Conservation (phyloP, 1,140 invertebrate genomes). For the Sycobia sp. region DNA sequence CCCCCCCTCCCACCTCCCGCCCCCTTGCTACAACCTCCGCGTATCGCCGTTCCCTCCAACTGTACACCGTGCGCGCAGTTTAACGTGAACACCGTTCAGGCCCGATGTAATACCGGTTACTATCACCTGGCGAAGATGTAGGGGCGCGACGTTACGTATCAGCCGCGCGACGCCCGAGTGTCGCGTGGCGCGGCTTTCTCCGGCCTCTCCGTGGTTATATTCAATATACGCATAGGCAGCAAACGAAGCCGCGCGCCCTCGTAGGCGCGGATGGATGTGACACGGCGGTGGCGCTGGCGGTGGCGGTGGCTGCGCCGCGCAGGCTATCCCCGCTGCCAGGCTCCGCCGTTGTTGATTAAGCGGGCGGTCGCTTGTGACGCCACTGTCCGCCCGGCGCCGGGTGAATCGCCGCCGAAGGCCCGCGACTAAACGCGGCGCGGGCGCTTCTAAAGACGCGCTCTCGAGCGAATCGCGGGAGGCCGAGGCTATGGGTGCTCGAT, state of each 20-base stretch:
- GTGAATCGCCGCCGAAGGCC: too few relatives aligned
- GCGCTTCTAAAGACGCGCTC: too few relatives aligned
- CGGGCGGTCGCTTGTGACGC: constrained; percentile 39
- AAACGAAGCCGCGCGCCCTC: not conserved
- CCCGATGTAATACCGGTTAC: constrained; percentile 30
- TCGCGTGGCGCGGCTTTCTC: constrained; percentile 4
- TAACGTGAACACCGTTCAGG: constrained; percentile 7
- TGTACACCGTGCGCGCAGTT: not conserved
- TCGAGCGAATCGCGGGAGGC: too few relatives aligned
- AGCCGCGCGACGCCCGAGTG: constrained; percentile 13
- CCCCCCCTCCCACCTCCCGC: not conserved
- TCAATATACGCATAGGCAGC: too few relatives aligned
- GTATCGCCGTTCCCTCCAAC: not conserved
- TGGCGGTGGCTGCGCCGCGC: too few relatives aligned
- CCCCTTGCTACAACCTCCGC: not conserved
- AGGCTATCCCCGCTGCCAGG: constrained; percentile 40
- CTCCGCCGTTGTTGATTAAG: constrained; percentile 44
- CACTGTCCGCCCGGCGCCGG: not conserved
- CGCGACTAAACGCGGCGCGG: too few relatives aligned
- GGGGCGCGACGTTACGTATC: too few relatives aligned
- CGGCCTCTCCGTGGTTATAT: too few relatives aligned
- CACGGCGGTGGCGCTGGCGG: too few relatives aligned
- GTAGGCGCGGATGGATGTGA: constrained; percentile 42
- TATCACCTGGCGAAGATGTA: constrained; percentile 16
- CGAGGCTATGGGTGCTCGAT: too few relatives aligned